These are phyloP conservation scores for Synanthedon vespiformis DNA, from an alignment of 2,888 invertebrate genomes.

Conservation along the genomic window DNA sequence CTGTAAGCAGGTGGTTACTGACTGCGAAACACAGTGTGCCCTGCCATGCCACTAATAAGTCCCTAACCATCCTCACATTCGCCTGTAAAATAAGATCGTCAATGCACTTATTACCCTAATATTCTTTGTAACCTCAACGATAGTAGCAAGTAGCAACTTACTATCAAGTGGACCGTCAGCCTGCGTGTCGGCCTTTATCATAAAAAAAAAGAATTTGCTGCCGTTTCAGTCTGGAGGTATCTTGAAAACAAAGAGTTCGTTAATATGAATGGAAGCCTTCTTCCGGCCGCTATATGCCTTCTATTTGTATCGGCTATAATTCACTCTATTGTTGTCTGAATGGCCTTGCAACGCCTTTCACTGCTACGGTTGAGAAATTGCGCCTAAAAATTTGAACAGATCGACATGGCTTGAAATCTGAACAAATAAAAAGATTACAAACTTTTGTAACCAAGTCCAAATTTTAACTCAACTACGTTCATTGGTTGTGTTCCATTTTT, in stretches of 20 bases:
- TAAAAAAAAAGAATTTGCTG: slow-evolving; percentile 11
- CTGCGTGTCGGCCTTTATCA: too few relatives aligned
- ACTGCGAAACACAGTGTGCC: too few relatives aligned
- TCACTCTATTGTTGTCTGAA: slow-evolving; percentile 35
- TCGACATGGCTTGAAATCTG: background rate
- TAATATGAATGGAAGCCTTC: slow-evolving; percentile 44
- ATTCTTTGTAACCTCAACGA: too few relatives aligned
- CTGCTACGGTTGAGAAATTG: slow-evolving; percentile 49
- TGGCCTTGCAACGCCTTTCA: slow-evolving; percentile 56
- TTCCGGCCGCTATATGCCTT: slow-evolving; percentile 30
- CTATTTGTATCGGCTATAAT: slow-evolving; percentile 33
- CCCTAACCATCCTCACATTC: too few relatives aligned
- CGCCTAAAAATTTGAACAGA: slow-evolving; percentile 29
- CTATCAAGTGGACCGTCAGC: too few relatives aligned
- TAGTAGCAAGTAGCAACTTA: too few relatives aligned
- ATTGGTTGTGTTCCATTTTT: too few relatives aligned
- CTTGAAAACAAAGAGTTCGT: slow-evolving; percentile 42
- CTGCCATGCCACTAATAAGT: too few relatives aligned
- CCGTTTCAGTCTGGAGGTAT: slow-evolving; percentile 37
- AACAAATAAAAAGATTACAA: background rate
- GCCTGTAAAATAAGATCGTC: too few relatives aligned
- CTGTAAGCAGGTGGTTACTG: too few relatives aligned
- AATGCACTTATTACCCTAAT: too few relatives aligned
- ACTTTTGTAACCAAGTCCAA: slow-evolving; percentile 23
- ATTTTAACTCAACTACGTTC: slow-evolving; percentile 13